Conservation (phyloP, 2,113 vertebrate species). For the Vicugna pacos region DNA sequence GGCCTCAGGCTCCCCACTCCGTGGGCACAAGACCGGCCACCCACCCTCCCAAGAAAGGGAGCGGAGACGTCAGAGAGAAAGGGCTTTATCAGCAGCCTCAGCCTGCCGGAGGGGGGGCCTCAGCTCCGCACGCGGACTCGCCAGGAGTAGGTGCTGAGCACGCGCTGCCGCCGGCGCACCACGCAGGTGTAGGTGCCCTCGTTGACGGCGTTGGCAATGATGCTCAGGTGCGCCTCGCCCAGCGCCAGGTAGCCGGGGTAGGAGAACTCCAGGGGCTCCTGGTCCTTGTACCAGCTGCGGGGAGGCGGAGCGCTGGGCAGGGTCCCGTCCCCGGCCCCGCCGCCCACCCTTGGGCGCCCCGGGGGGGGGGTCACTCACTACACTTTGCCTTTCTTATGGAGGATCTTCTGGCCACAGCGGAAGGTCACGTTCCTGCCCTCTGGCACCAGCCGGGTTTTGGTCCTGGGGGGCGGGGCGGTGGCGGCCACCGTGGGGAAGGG, state of each 20-base stretch:
- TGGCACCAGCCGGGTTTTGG: slow-evolving; percentile 93
- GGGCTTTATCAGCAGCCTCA: slow-evolving; percentile 60
- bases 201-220: slow-evolving; percentile 97
- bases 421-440: slow-evolving; percentile 97
- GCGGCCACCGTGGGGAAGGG: slow-evolving; percentile 94
- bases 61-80: neutral
- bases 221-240: slow-evolving; percentile 94
- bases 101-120: neutral
- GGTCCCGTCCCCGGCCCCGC: neutral
- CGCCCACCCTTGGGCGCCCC: accelerated
- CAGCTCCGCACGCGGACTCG: slow-evolving; percentile 91
- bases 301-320: neutral
- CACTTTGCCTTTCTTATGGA: slow-evolving; percentile 96
- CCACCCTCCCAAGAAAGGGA: neutral
- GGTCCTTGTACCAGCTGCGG: slow-evolving; percentile 97
- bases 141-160: slow-evolving; percentile 97
- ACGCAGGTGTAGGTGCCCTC: slow-evolving; percentile 97
- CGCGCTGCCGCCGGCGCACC: slow-evolving; percentile 93
- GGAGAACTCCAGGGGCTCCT: slow-evolving; percentile 95
- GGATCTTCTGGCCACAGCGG: slow-evolving; percentile 96
- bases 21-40: accelerated
- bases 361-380: slow-evolving; percentile 89
- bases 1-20: neutral
- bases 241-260: slow-evolving; percentile 95
- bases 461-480: slow-evolving; percentile 92